phyloP scores from a whole-genome alignment of 2,797 vertebrate species.

The Sarcoramphus papa region DNA sequence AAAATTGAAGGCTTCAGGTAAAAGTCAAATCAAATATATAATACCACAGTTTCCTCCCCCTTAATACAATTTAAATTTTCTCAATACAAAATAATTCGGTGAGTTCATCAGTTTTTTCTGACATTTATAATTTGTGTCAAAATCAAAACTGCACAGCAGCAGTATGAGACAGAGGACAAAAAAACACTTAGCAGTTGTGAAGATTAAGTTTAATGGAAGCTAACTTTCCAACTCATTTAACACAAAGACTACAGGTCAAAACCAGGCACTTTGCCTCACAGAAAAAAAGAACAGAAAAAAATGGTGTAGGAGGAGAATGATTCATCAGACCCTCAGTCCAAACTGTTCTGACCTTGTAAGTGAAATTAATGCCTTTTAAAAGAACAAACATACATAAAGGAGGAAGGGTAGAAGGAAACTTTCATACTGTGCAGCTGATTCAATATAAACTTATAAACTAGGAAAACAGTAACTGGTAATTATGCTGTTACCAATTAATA shows the following conservation, averaged over 20 bases:
- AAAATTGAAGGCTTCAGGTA: neutral
- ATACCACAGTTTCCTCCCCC: neutral
- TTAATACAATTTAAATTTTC: neutral
- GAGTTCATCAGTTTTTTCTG: neutral
- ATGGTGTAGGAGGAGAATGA: neutral
- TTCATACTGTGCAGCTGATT: neutral
- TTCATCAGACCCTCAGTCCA: neutral
- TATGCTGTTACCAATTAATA: neutral
- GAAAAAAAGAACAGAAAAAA: neutral
- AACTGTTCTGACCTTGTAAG: neutral
- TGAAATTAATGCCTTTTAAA: neutral
- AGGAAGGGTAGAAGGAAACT: neutral
- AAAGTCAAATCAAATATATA: neutral
- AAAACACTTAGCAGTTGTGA: neutral
- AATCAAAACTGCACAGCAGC: constrained; percentile 17
- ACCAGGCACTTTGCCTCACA: neutral
- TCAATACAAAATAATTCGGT: neutral
- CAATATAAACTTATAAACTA: neutral
- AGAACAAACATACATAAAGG: neutral
- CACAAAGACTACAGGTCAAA: constrained; percentile 30
- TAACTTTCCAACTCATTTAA: constrained; percentile 53
- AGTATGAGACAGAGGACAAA: neutral
- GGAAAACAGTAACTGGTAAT: neutral
- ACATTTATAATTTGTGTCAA: neutral
- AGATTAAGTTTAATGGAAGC: constrained; percentile 27